A percentile compares a stretch with the other conserved stretches of the same genome.
Evolutionary conservation across 1,140 invertebrate genomes (phyloP).

Genomic region (Streblospio benedicti): DNA sequence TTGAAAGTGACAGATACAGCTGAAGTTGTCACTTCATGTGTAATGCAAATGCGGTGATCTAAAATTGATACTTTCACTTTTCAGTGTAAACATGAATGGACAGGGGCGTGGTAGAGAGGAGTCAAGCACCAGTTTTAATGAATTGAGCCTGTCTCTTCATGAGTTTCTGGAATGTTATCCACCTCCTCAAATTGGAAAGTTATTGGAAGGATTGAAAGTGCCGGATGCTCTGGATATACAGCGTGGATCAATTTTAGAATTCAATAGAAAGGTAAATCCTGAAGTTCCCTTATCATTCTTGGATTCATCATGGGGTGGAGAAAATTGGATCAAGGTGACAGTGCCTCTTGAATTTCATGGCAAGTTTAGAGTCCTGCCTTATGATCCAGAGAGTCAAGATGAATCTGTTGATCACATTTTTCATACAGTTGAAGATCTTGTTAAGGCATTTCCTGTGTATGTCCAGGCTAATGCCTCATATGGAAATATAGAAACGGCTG

Average conservation of each 20-base stretch:
- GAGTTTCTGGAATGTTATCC: conserved; percentile 5
- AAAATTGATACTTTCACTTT: too few species aligned
- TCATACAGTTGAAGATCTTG: conserved; percentile 1
- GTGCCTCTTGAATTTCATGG: conserved; percentile 1
- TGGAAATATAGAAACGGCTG: background rate
- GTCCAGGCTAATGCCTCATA: conserved; percentile 7
- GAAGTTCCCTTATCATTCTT: background rate
- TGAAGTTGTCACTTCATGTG: too few species aligned
- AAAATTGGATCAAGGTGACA: conserved; percentile 2
- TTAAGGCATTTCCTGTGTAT: conserved; percentile 5
- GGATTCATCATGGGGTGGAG: conserved; percentile 1
- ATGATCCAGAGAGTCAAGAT: conserved; percentile 3
- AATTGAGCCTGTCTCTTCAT: background rate
- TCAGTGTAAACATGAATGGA: too few species aligned
- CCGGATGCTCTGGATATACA: conserved; percentile 5
- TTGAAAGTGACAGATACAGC: too few species aligned
- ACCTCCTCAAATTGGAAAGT: background rate
- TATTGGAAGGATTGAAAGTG: background rate
- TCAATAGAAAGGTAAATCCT: conserved; percentile 9
- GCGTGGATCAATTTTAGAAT: background rate
- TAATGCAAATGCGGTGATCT: too few species aligned
- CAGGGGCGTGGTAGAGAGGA: too few species aligned
- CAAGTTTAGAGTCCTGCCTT: conserved; percentile 6
- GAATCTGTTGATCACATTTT: conserved; percentile 1
- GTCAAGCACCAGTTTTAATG: too few species aligned